Conservation (phyloP, 2,797 vertebrate species). For the Melopsittacus undulatus region DNA sequence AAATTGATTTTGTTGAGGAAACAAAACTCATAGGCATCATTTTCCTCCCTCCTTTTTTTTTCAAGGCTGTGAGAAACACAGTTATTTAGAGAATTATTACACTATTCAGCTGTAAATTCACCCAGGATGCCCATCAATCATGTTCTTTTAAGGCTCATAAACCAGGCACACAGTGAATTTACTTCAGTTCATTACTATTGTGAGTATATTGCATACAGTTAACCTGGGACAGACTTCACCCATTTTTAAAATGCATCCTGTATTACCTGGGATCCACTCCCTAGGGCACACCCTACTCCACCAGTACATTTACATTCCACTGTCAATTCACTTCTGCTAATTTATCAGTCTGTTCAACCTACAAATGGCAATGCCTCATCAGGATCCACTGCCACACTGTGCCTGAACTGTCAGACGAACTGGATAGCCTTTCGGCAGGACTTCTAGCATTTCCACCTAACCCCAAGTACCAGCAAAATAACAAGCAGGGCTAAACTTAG, state of each 20-base stretch:
- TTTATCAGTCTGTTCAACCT: background rate
- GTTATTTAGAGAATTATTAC: background rate
- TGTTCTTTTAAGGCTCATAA: background rate
- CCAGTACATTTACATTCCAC: background rate
- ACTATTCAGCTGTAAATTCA: background rate
- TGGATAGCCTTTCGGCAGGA: rapidly evolving
- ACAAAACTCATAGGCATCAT: background rate
- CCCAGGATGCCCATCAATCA: background rate
- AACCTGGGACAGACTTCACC: background rate
- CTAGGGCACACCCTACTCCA: background rate
- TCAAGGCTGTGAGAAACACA: background rate
- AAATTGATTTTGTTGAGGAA: background rate
- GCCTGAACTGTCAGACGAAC: rapidly evolving
- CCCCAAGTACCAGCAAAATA: rapidly evolving
- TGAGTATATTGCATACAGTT: background rate
- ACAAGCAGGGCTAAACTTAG: rapidly evolving
- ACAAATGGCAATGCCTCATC: background rate
- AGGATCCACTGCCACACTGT: rapidly evolving
- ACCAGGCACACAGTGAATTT: background rate
- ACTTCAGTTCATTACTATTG: background rate
- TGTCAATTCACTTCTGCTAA: background rate
- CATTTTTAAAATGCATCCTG: background rate
- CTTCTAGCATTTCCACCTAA: rapidly evolving
- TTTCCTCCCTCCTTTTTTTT: background rate
- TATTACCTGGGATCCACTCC: background rate